Evolutionary conservation across 2,888 invertebrate genomes (phyloP), one percentile per base, ranked within the genome.

Genomic region (Eupithecia subumbrata): DNA sequence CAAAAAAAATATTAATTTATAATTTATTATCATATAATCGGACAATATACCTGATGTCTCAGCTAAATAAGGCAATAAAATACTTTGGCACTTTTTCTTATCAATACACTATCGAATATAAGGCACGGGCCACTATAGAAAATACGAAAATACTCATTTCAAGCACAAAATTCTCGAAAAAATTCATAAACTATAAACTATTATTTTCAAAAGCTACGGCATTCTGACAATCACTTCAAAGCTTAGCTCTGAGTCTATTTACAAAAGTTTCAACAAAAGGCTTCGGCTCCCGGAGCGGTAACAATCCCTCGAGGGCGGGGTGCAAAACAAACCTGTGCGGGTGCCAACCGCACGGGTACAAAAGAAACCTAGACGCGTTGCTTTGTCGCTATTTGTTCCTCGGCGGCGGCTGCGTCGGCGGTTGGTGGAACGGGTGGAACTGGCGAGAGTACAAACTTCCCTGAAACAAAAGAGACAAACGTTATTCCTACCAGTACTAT

Each of bases 341-440:
- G 84, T 84, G 84, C 88, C 93, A 92, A 87, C 89, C 91, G 81
- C 69, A 81, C 79, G 81, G 84, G 88, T 89, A 82, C 81, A 79
- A 87, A 85, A 81, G 73, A 85, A 88, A 86, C 91, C 90, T 88
- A 85, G 85, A 78, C 75, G 73, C 63, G 52, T 69, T 76, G 76
- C 30, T 71, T 18, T 12, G 70, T 79, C 52, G 71, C 82, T 92
- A 92, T 90, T 90, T 92, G 81, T 86, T 90, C 80, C 91, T 86
- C 66, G 89, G 85, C 30, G 91, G 90, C 72, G 90, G 89, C 81
- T 92, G 93, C 89, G 91, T 88, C 2, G 91, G 89, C 5, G 95
- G 95, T 78, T 94, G 93, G 78, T 95, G 95, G 87, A 93, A 93
- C 7, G 94, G 94, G 72, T 95, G 95, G 76, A 92, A 91, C 84